phyloP scores from a whole-genome alignment of 1,140 invertebrate species.

The Rhynchophorus ferrugineus region DNA sequence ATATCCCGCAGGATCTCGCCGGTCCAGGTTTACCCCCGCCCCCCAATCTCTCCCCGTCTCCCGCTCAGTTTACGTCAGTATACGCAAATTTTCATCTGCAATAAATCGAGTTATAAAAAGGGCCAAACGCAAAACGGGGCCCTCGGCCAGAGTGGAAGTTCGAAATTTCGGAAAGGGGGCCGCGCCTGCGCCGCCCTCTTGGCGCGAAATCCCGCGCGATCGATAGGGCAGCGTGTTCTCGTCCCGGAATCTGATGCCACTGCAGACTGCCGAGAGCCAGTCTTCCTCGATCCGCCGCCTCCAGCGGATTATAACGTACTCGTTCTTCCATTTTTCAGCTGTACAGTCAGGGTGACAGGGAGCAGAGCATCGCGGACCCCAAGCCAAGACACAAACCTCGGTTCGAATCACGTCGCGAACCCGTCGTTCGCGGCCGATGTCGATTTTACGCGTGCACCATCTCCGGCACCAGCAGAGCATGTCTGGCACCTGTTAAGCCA shows the following conservation, averaged over 20 bases:
- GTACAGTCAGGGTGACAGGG: too few relatives aligned
- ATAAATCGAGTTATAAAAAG: too few relatives aligned
- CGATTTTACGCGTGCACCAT: neutral
- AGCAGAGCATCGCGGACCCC: too few relatives aligned
- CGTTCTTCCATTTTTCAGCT: constrained; percentile 19
- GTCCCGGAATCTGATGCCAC: constrained; percentile 32
- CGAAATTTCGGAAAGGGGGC: too few relatives aligned
- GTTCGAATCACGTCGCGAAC: neutral
- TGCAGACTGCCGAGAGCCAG: constrained; percentile 25
- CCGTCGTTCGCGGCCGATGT: neutral
- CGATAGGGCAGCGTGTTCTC: constrained; percentile 29
- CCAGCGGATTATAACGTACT: constrained; percentile 14
- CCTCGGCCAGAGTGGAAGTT: too few relatives aligned
- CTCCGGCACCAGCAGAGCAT: neutral
- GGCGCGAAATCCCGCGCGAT: constrained; percentile 36
- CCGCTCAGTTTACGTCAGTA: too few relatives aligned
- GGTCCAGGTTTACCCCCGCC: too few relatives aligned
- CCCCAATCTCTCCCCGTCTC: too few relatives aligned
- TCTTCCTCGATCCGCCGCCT: constrained; percentile 30
- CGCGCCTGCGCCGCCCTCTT: too few relatives aligned
- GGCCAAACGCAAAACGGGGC: too few relatives aligned
- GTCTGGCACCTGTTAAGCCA: constrained; percentile 18
- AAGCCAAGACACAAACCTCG: constrained; percentile 1
- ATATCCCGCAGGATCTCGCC: too few relatives aligned
- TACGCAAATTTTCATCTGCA: too few relatives aligned